Percentiles rank a stretch among this genome's conserved stretches.
Conservation (phyloP, 2,113 vertebrate genomes). For the Catharus bicknelli region DNA sequence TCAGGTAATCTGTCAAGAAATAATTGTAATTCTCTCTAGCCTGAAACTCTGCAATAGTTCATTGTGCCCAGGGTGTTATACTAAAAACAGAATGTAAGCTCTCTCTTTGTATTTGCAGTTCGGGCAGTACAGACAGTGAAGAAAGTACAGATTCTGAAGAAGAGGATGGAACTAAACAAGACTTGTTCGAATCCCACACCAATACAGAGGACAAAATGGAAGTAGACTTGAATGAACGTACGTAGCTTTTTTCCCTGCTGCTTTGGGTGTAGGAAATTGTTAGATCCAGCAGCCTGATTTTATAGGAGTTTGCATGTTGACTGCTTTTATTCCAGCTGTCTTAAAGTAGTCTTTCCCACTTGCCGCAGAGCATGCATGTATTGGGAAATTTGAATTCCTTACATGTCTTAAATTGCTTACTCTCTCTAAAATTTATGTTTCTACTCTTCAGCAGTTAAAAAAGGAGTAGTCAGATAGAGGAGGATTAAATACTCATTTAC, state of each 20-base stretch:
- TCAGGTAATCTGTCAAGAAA: neutral
- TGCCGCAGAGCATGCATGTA: neutral
- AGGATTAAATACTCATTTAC: neutral
- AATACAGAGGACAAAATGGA: slow-evolving; percentile 93
- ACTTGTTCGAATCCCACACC: slow-evolving; percentile 83
- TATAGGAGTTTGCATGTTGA: neutral
- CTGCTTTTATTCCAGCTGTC: neutral
- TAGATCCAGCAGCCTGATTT: neutral
- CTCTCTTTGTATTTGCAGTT: slow-evolving; percentile 72
- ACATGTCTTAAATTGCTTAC: neutral
- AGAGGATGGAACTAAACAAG: slow-evolving; percentile 90
- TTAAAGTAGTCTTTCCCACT: neutral
- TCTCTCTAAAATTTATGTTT: neutral
- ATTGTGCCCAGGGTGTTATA: neutral
- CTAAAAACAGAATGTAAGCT: slow-evolving; percentile 13
- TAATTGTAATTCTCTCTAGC: neutral
- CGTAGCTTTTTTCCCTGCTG: neutral
- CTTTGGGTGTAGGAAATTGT: neutral
- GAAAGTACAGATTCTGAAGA: slow-evolving; percentile 98
- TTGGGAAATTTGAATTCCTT: neutral
- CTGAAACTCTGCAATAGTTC: neutral
- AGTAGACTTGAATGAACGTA: slow-evolving; percentile 86
- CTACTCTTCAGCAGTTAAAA: neutral
- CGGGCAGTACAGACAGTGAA: slow-evolving; percentile 97
- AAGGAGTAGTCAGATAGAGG: neutral